These are phyloP conservation scores for Enteromius afrohamiltoni DNA, from an alignment of 2,797 vertebrate species.

Conservation along the genomic window DNA sequence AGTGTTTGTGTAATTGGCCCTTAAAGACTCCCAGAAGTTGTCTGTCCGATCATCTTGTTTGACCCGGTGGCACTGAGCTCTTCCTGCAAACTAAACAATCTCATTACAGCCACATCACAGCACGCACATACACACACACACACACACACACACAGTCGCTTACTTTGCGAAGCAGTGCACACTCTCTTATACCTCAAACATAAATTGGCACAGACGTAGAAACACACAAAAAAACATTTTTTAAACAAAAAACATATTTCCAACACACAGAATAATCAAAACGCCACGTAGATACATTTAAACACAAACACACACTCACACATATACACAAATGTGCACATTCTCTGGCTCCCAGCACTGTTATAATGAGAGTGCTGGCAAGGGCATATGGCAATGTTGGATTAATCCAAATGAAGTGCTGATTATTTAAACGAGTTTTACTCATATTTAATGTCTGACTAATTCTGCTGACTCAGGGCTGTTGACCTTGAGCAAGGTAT, in stretches of 20 bases:
- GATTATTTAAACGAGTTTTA: constrained; percentile 61
- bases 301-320: not conserved
- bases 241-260: constrained; percentile 9
- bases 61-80: constrained; percentile 51
- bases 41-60: constrained; percentile 46
- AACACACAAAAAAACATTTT: constrained; percentile 8
- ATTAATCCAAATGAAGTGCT: constrained; percentile 53
- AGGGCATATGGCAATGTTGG: constrained; percentile 53
- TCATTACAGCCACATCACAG: constrained; percentile 57
- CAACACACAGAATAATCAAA: constrained; percentile 30
- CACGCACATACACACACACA: constrained; percentile 20
- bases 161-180: not conserved
- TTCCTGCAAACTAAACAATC: constrained; percentile 58
- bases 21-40: constrained; percentile 54
- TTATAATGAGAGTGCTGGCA: constrained; percentile 62
- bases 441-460: constrained; percentile 57
- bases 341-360: constrained; percentile 54
- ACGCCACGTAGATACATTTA: not conserved
- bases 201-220: constrained; percentile 7
- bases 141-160: constrained; percentile 12
- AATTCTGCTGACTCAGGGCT: constrained; percentile 49
- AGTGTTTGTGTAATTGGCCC: constrained; percentile 48
- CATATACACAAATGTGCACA: constrained; percentile 8
- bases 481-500: constrained; percentile 32
- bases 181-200: constrained; percentile 18